Percentiles rank a stretch among this genome's conserved stretches.
phyloP scores from a whole-genome alignment of 2,797 vertebrate genomes.

The Myotis vivesi region DNA sequence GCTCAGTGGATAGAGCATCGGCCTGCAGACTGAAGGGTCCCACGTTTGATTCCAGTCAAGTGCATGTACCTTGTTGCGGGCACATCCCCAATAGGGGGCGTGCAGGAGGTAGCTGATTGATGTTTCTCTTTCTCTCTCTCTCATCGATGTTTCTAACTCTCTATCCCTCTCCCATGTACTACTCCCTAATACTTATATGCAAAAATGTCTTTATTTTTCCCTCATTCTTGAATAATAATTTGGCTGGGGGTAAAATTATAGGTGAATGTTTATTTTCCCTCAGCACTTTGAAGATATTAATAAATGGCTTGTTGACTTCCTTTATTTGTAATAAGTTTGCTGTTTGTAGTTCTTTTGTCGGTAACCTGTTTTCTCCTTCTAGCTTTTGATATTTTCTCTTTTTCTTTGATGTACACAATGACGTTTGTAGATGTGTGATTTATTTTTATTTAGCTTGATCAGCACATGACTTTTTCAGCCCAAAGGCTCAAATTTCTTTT shows the following conservation, averaged over 20 bases:
- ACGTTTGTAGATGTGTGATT: background rate
- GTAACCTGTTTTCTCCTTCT: slow-evolving; percentile 5
- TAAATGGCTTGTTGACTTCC: slow-evolving; percentile 18
- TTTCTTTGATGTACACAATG: background rate
- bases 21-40: too few relatives aligned
- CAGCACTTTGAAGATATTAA: slow-evolving; percentile 32
- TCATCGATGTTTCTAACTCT: too few relatives aligned
- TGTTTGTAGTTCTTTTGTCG: slow-evolving; percentile 9
- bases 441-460: background rate
- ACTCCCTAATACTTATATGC: background rate
- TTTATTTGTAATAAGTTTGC: background rate
- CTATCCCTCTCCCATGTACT: too few relatives aligned
- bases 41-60: too few relatives aligned
- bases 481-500: slow-evolving; percentile 13
- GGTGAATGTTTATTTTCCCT: background rate
- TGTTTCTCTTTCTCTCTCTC: too few relatives aligned
- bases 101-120: too few relatives aligned
- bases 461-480: background rate
- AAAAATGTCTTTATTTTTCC: slow-evolving; percentile 15
- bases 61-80: too few relatives aligned
- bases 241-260: slow-evolving; percentile 42
- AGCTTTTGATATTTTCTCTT: slow-evolving; percentile 31
- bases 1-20: too few relatives aligned
- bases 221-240: slow-evolving; percentile 29
- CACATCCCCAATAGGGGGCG: too few relatives aligned